phyloP scores from a whole-genome alignment of 1,140 invertebrate species.

The Meloidogyne floridensis region DNA sequence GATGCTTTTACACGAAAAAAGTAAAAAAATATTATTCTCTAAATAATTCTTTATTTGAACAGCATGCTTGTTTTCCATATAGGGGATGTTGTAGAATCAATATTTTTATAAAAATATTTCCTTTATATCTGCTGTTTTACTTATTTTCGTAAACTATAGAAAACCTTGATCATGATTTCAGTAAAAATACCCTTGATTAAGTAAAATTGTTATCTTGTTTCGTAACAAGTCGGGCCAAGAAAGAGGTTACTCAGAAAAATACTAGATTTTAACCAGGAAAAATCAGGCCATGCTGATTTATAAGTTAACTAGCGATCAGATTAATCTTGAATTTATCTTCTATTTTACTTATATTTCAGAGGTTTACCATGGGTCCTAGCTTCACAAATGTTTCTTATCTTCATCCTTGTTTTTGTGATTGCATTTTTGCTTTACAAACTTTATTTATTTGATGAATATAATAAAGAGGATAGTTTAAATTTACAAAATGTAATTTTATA shows the following conservation, averaged over 20 bases:
- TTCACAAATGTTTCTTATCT: constrained; percentile 38
- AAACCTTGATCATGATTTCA: too few relatives aligned
- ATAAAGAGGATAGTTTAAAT: not conserved
- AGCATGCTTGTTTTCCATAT: not conserved
- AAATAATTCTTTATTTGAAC: constrained; percentile 7
- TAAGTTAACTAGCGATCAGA: too few relatives aligned
- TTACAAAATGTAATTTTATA: not conserved
- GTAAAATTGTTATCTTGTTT: too few relatives aligned
- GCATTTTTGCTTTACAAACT: constrained; percentile 44
- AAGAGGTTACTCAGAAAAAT: too few relatives aligned
- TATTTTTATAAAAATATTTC: not conserved
- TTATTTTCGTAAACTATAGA: not conserved
- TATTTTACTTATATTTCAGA: constrained; percentile 37
- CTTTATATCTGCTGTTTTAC: not conserved
- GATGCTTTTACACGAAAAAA: constrained; percentile 18
- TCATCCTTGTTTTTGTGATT: constrained; percentile 44
- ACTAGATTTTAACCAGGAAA: too few relatives aligned
- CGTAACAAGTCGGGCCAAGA: too few relatives aligned
- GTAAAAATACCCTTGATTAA: too few relatives aligned
- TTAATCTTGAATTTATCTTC: too few relatives aligned
- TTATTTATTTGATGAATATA: constrained; percentile 34
- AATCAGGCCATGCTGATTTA: too few relatives aligned
- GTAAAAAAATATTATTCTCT: not conserved
- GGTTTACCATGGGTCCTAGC: constrained; percentile 57
- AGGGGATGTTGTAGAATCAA: too few relatives aligned